Conservation (phyloP, 2,113 vertebrate species). For the Lepus europaeus region DNA sequence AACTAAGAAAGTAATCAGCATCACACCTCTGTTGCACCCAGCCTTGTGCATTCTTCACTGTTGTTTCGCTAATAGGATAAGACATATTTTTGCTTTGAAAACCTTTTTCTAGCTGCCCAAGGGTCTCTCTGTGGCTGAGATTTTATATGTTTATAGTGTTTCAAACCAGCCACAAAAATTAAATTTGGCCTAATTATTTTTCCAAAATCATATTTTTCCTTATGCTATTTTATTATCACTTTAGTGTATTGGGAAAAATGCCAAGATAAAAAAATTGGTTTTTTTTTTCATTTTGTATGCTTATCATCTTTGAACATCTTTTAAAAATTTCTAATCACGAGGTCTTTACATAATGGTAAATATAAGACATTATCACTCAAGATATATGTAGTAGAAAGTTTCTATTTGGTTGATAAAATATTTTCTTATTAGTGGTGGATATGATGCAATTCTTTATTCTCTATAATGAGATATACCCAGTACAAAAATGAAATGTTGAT, state of each 20-base stretch:
- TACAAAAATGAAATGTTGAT: background rate
- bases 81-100: constrained; percentile 73
- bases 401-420: background rate
- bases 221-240: constrained; percentile 65
- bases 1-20: constrained; percentile 71
- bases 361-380: constrained; percentile 41
- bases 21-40: constrained; percentile 60
- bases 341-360: background rate
- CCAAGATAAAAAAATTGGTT: background rate
- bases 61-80: constrained; percentile 74
- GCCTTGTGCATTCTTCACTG: constrained; percentile 56
- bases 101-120: constrained; percentile 55
- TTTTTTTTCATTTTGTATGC: constrained; percentile 46
- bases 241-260: constrained; percentile 61
- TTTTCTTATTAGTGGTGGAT: background rate
- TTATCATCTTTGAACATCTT: constrained; percentile 22
- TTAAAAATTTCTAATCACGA: constrained; percentile 38
- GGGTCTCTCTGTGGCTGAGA: constrained; percentile 55
- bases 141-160: constrained; percentile 75
- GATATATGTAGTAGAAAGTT: background rate
- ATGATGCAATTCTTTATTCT: background rate
- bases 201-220: constrained; percentile 57
- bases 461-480: background rate
- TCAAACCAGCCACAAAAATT: constrained; percentile 59
- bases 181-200: constrained; percentile 33